Conservation (phyloP, 1,140 invertebrate species). For the Zaprionus ghesquierei region DNA sequence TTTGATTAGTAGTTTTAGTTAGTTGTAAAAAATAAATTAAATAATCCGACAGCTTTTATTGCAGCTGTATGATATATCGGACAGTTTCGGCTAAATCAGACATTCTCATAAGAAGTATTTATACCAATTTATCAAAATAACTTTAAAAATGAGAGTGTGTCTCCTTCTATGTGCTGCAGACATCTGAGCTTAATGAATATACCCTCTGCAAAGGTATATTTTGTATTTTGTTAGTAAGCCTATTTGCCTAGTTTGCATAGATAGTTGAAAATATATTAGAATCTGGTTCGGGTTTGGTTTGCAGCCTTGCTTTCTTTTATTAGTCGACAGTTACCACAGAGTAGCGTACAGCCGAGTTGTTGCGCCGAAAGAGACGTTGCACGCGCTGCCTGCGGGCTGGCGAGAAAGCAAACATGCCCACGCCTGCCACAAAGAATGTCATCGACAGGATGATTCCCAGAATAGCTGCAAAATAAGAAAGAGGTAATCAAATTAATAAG, state of each 20-base stretch:
- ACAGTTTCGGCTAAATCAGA: too few species aligned
- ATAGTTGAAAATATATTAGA: neutral
- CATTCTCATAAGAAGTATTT: too few species aligned
- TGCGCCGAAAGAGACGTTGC: constrained; percentile 67
- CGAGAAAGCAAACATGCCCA: constrained; percentile 74
- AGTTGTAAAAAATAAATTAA: too few species aligned
- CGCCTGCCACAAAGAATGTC: constrained; percentile 68
- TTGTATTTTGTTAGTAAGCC: neutral
- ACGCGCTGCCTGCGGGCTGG: constrained; percentile 70
- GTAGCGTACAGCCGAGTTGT: constrained; percentile 65
- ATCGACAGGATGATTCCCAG: constrained; percentile 68
- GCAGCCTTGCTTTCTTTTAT: neutral
- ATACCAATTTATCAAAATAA: too few species aligned
- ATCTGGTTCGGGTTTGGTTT: neutral
- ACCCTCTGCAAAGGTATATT: neutral
- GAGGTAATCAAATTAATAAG: neutral
- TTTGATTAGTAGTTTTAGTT: too few species aligned
- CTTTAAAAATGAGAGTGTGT: too few species aligned
- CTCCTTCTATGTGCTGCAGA: too few species aligned
- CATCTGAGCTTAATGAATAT: too few species aligned
- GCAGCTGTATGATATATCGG: too few species aligned
- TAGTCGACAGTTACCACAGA: constrained; percentile 58
- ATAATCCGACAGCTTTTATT: too few species aligned
- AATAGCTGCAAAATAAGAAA: constrained; percentile 57
- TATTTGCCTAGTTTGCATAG: neutral